Conservation (phyloP, 1,140 invertebrate genomes). For the Gyrodactylus bullatarudis region DNA sequence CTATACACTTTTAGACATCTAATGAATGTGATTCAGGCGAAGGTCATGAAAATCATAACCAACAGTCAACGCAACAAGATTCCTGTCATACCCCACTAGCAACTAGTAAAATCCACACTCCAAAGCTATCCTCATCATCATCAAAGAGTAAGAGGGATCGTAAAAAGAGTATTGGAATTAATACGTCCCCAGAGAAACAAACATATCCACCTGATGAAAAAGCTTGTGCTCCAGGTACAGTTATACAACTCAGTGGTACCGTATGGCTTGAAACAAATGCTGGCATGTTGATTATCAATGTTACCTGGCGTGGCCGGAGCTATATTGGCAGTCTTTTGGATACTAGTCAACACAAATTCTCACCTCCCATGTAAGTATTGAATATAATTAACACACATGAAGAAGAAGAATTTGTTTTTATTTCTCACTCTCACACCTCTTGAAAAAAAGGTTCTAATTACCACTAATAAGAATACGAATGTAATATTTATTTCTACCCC, state of each 20-base stretch:
- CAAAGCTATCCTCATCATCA: too few species aligned
- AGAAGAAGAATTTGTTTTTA: too few species aligned
- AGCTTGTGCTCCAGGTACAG: slow-evolving; percentile 80
- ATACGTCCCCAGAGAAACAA: background rate
- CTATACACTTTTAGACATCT: too few species aligned
- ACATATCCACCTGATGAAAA: background rate
- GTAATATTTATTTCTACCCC: too few species aligned
- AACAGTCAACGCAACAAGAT: too few species aligned
- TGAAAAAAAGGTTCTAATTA: background rate
- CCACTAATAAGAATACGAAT: background rate
- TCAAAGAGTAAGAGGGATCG: background rate
- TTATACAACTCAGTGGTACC: slow-evolving; percentile 74
- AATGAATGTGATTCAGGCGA: too few species aligned
- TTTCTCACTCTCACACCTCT: background rate
- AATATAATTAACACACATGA: too few species aligned
- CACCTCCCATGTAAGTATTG: background rate
- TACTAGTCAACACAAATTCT: slow-evolving; percentile 40
- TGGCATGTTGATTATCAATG: slow-evolving; percentile 85
- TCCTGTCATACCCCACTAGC: too few species aligned
- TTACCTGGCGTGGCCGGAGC: slow-evolving; percentile 87
- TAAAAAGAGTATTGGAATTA: background rate
- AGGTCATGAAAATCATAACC: too few species aligned
- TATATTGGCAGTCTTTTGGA: slow-evolving; percentile 81
- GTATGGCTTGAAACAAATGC: slow-evolving; percentile 83
- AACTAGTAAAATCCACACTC: too few species aligned